phyloP scores from a whole-genome alignment of 92 coral and sea anemone species.

The Heliopora coerulea region DNA sequence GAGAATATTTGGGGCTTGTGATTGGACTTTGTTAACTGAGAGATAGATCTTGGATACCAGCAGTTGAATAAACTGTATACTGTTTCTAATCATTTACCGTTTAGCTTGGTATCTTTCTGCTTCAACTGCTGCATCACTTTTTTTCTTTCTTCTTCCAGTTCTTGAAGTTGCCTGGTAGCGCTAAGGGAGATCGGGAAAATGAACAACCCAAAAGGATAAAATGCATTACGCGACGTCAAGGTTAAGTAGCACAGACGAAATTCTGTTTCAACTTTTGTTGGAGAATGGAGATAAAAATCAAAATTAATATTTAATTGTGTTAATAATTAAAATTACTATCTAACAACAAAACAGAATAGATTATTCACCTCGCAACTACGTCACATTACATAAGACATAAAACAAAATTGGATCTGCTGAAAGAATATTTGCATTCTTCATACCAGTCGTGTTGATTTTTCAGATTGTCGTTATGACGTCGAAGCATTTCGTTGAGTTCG shows the following conservation, averaged over 20 bases:
- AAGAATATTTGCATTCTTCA: neutral
- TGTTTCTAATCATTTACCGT: slow-evolving; percentile 52
- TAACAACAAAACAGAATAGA: no score
- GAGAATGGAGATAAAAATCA: neutral
- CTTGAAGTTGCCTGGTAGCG: slow-evolving; percentile 86
- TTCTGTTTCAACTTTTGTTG: neutral
- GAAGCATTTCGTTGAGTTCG: slow-evolving; percentile 88
- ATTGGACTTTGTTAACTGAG: no score
- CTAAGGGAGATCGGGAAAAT: slow-evolving; percentile 31
- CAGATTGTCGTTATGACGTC: slow-evolving; percentile 91
- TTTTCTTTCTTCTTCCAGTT: slow-evolving; percentile 87
- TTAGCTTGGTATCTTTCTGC: slow-evolving; percentile 69
- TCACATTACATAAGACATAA: no score
- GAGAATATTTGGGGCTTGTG: no score
- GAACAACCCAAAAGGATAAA: slow-evolving; percentile 2
- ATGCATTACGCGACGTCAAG: no score
- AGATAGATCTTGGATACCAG: no score
- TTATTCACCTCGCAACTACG: no score
- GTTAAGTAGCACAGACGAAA: neutral
- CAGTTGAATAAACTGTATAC: no score
- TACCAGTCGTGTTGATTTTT: slow-evolving; percentile 98
- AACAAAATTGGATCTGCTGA: no score
- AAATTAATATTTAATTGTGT: no score
- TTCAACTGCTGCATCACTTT: slow-evolving; percentile 84
- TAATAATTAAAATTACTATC: no score